phyloP scores from a whole-genome alignment of 1,140 invertebrate species.

The Gyrodactylus bullatarudis region DNA sequence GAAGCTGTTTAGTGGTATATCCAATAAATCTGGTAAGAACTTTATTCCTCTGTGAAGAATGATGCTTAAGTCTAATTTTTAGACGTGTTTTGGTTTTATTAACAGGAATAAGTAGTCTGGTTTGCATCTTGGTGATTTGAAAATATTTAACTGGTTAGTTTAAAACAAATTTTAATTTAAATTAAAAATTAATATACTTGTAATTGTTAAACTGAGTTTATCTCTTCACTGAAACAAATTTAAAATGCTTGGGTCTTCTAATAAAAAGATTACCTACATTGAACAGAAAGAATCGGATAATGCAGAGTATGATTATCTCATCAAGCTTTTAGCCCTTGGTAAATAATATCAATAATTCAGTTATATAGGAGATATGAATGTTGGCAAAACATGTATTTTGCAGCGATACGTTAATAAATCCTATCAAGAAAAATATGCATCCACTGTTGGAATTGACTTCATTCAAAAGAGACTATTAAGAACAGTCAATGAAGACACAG shows the following conservation, averaged over 20 bases:
- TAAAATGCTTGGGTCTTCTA: neutral
- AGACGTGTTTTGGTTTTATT: too few species aligned
- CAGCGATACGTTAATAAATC: slow-evolving; percentile 72
- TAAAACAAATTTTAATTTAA: too few species aligned
- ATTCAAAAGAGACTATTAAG: slow-evolving; percentile 61
- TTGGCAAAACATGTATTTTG: slow-evolving; percentile 21
- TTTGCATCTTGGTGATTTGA: too few species aligned
- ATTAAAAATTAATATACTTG: neutral
- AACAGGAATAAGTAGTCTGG: too few species aligned
- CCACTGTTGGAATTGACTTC: slow-evolving; percentile 87
- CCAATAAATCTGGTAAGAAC: neutral
- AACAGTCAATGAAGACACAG: slow-evolving; percentile 11
- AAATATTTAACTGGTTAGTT: too few species aligned
- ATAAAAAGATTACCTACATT: neutral
- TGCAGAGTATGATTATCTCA: slow-evolving; percentile 61
- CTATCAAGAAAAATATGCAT: slow-evolving; percentile 64
- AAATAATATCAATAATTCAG: slow-evolving; percentile 7
- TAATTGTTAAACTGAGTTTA: too few species aligned
- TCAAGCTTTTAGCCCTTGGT: slow-evolving; percentile 70
- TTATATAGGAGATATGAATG: slow-evolving; percentile 18
- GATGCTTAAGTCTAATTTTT: neutral
- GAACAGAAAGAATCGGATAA: neutral
- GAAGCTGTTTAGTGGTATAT: neutral
- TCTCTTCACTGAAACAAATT: too few species aligned
- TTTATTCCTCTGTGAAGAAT: neutral